phyloP scores from a whole-genome alignment of 2,888 invertebrate species.

The Orthosia cruda region DNA sequence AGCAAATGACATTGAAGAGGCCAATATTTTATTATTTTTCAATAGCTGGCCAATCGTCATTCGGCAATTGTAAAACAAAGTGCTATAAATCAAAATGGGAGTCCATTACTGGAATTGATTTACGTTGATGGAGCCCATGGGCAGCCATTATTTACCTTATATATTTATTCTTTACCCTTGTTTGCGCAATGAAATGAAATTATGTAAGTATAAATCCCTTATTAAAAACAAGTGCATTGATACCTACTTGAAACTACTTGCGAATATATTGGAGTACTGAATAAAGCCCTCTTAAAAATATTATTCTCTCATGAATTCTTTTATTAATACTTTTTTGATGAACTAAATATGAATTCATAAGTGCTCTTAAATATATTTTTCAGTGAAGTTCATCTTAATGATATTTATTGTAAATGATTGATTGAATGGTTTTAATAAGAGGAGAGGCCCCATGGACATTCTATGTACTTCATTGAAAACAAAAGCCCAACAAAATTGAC shows the following conservation, averaged over 20 bases:
- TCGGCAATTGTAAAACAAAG: slow-evolving; percentile 58
- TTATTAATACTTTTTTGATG: background rate
- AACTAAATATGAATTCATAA: background rate
- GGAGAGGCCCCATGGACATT: no score
- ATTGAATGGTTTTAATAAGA: no score
- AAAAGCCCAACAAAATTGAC: no score
- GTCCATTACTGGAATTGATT: slow-evolving; percentile 66
- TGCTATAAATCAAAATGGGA: slow-evolving; percentile 47
- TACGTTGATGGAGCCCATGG: slow-evolving; percentile 44
- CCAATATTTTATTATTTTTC: slow-evolving; percentile 12
- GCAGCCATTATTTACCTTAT: slow-evolving; percentile 37
- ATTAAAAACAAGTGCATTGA: slow-evolving; percentile 11
- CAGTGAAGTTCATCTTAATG: background rate
- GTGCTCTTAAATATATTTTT: slow-evolving; percentile 8
- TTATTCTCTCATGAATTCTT: slow-evolving; percentile 4
- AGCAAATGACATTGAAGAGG: background rate
- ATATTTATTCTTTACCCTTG: slow-evolving; percentile 31
- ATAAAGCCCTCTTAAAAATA: slow-evolving; percentile 24
- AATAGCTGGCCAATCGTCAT: slow-evolving; percentile 23
- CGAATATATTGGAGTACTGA: slow-evolving; percentile 5
- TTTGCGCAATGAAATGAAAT: slow-evolving; percentile 34
- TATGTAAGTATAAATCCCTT: slow-evolving; percentile 7
- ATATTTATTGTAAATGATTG: background rate
- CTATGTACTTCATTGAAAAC: no score
- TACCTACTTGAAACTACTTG: background rate